Percentiles rank a stretch among this genome's conserved stretches.
Conservation (phyloP, 2,113 vertebrate genomes). For the Murina feae region DNA sequence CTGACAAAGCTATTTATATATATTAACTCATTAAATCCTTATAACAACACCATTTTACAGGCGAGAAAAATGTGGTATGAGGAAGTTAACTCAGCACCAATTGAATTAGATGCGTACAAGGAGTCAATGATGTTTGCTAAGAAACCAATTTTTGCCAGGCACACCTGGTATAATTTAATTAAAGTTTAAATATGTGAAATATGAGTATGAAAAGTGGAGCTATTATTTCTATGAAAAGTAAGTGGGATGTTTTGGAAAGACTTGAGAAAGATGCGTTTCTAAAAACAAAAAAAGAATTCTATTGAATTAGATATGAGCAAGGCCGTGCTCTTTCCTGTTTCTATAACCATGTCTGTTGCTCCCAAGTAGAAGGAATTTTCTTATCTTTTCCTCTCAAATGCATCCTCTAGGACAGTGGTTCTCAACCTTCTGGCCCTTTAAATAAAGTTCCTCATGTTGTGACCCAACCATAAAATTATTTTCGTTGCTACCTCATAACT, state of each 20-base stretch:
- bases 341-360: background rate
- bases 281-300: background rate
- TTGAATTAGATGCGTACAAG: background rate
- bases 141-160: background rate
- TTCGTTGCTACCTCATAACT: too few species aligned
- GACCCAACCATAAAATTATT: too few species aligned
- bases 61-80: background rate
- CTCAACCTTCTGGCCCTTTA: too few species aligned
- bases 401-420: background rate
- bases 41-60: background rate
- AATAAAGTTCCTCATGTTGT: too few species aligned
- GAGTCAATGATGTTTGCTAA: background rate
- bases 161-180: background rate
- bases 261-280: background rate
- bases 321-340: background rate
- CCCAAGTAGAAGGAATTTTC: background rate
- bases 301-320: background rate
- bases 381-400: background rate
- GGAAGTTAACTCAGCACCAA: background rate
- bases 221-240: slow-evolving; percentile 31
- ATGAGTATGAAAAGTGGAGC: background rate
- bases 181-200: slow-evolving; percentile 13
- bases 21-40: background rate
- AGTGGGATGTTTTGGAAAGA: background rate
- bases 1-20: background rate